Evolutionary conservation across 2,888 invertebrate genomes (phyloP), one percentile per base, ranked within the genome.

Genomic region (Lycophotia porphyrea): DNA sequence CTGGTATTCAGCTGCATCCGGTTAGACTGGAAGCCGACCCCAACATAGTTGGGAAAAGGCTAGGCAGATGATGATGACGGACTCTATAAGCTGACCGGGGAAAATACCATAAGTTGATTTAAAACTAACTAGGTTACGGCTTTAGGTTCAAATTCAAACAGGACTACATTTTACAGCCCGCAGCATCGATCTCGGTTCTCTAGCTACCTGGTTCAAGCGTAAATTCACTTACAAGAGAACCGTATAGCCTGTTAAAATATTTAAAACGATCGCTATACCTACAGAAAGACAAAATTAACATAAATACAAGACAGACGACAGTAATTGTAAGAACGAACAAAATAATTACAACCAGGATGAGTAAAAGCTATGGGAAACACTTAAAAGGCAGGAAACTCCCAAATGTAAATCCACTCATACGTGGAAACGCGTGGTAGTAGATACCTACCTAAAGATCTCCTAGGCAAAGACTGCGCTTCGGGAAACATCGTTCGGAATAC

Each of bases 91-190:
- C 49, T 34, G 55, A 47, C 9, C 47, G 15, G 47, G 39, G 47
- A 55, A 60, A 76, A 67, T 67, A 47, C 47, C 58, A 18, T 63
- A 80, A 63, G 18, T 58, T 65, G 11, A 65, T 73, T 80, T 65
- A 49, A 80, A 49, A 36, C 60, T 42, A 65, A 71, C 42, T 34
- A 44, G 5, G 3, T 49, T 36, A 55, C 47, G 13, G 27, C 13
- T 13, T n/a, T 27, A 55, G 55, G 55, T 52, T 39, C 34, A 13
- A 18, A 55, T 52, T 39, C 34, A 13, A 18, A 55, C 13, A n/a
- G 44, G 2, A 55, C 5, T 55, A 13, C 60, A 42, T 55, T 64
- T 55, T 55, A 31, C 21, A 74, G 15, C 31, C 5, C 21, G 21
- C 44, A 44, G 44, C 18, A n/a, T n/a, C 3, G 27, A n/a, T n/a